These are phyloP conservation scores for Scomber japonicus DNA, from an alignment of 2,113 vertebrate genomes.

Conservation along the genomic window DNA sequence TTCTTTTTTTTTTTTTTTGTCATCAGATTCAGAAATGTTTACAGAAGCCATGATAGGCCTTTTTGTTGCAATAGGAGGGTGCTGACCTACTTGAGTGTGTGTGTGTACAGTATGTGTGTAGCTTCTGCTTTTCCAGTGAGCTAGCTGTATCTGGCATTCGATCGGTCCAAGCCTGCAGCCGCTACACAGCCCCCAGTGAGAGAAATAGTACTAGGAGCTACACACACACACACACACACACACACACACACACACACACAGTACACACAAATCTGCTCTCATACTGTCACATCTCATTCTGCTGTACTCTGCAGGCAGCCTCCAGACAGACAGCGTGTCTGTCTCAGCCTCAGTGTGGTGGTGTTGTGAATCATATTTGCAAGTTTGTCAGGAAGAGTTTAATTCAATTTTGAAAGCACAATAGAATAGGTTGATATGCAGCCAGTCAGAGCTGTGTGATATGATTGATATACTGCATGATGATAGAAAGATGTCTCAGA, in stretches of 20 bases:
- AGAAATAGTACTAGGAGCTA: conserved; percentile 12
- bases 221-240: conserved; percentile 15
- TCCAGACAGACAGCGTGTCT: conserved; percentile 23
- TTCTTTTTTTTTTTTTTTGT: neutral
- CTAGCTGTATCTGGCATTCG: conserved; percentile 39
- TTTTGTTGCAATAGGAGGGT: conserved; percentile 8
- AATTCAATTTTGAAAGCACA: conserved; percentile 30
- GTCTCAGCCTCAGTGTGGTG: neutral
- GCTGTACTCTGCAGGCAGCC: conserved; percentile 43
- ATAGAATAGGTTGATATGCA: neutral
- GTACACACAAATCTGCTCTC: conserved; percentile 11
- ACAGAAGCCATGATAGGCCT: conserved; percentile 6
- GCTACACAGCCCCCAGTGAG: conserved; percentile 14
- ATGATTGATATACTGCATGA: too few species aligned
- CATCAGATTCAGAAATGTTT: conserved; percentile 25
- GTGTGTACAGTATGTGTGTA: neutral
- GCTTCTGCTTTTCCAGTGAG: conserved; percentile 32
- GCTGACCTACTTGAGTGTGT: conserved; percentile 52
- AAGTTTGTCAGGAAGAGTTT: conserved; percentile 27
- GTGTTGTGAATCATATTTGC: conserved; percentile 28
- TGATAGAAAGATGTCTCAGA: too few species aligned
- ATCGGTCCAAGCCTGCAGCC: conserved; percentile 43
- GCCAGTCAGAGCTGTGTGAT: neutral
- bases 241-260: conserved; percentile 18
- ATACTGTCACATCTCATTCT: conserved; percentile 65